Base-by-base conservation (phyloP, 1,140 invertebrate genomes). In the Parasteatoda tepidariorum region DNA sequence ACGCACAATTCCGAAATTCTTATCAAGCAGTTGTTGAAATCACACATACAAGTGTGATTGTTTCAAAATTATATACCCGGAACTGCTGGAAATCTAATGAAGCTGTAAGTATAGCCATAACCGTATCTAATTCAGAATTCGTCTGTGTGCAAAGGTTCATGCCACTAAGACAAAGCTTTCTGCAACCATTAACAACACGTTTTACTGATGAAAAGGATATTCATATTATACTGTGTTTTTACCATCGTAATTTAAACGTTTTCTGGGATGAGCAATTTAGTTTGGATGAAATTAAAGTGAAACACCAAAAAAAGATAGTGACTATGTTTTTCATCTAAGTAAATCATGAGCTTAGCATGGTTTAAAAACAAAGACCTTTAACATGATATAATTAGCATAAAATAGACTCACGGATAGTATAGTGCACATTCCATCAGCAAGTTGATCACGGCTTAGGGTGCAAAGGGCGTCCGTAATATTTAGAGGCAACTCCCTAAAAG, bases 131-230 rank as follows among this genome's bases (percentile, higher is more conserved):
- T 55, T 76, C 55, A n/a, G 24, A 78, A 78, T 38, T 55, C 74
- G 55, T 64, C 74, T 48, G 34, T n/a, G n/a, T n/a, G n/a, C n/a
- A n/a, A 4, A 34, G 31, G 4, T 91, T 99, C 97, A 98, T 2
- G 99, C 92, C 64, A 96, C 96, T 88, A 98, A 93, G 75, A 98
- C 89, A 86, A 95, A 91, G 84, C 95, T 94, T 28, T 34, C 34
- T 66, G 41, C 61, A 13, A 67, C 41, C 62, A 67, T 67, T 78
- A 67, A 41, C 62, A 61, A 78, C 62, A 78, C 62, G 62, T 67
- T 78, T 78, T 78, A 61, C 62, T 48, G 75, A 67, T 78, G 67
- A 48, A 38, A 54, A 67, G 62, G 62, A 78, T 33, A 66, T 78
- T 66, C 75, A 67, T 55, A 67, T 78, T 59, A 64, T 55, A 67